These are phyloP conservation scores for Adrianichthys oophorus DNA, from an alignment of 2,797 vertebrate genomes.

Conservation along the genomic window DNA sequence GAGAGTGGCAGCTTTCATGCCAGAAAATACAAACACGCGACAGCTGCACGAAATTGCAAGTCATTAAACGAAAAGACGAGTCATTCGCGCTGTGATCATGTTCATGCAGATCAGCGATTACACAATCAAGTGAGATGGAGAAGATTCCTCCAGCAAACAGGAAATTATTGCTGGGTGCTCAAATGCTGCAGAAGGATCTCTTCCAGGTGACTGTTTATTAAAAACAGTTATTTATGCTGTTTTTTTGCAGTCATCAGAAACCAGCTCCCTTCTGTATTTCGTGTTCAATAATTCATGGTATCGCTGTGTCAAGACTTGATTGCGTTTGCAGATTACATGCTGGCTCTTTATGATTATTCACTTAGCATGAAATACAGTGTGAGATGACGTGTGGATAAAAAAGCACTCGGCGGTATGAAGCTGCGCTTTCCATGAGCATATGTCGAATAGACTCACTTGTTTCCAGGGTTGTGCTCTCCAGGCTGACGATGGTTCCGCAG, in stretches of 20 bases:
- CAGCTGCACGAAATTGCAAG: conserved; percentile 6
- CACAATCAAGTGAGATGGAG: conserved; percentile 24
- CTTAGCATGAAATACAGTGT: conserved; percentile 19
- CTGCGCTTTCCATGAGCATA: too few relatives aligned
- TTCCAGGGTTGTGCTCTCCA: conserved; percentile 87
- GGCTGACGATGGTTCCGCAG: conserved; percentile 85
- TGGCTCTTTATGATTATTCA: conserved; percentile 52
- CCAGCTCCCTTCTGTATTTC: conserved; percentile 33
- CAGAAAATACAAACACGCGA: not conserved
- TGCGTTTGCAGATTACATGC: conserved; percentile 13
- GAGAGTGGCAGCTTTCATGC: conserved; percentile 9
- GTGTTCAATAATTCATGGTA: conserved; percentile 11
- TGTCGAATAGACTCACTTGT: conserved; percentile 83
- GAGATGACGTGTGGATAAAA: not conserved
- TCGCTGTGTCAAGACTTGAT: conserved; percentile 9
- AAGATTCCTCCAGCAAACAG: conserved; percentile 27
- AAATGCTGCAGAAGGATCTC: conserved; percentile 18
- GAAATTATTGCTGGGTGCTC: conserved; percentile 26
- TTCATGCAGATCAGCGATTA: not conserved
- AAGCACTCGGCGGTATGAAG: not conserved
- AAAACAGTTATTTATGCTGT: conserved; percentile 23
- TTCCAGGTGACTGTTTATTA: not conserved
- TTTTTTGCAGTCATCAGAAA: conserved; percentile 11
- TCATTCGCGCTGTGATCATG: conserved; percentile 32
- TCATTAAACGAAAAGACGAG: conserved; percentile 16